Evolutionary conservation across 2,888 invertebrate genomes (phyloP).

Genomic region (Clivina fossor): DNA sequence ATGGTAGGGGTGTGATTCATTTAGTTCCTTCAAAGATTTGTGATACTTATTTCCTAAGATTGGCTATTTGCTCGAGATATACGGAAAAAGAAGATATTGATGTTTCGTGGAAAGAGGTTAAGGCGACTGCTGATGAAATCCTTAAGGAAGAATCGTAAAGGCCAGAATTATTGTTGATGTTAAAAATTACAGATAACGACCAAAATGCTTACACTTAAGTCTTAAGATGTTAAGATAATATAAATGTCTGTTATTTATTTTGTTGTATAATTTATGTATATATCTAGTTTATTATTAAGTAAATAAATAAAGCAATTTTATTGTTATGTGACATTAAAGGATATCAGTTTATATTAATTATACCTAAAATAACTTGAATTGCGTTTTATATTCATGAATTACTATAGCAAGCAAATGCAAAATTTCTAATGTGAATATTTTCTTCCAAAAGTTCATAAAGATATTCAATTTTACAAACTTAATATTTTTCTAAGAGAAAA

Average conservation of each 20-base stretch:
- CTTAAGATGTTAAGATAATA: slow-evolving; percentile 17
- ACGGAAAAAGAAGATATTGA: slow-evolving; percentile 80
- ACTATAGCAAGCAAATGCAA: too few species aligned
- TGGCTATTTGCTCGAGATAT: slow-evolving; percentile 87
- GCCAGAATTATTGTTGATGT: too few species aligned
- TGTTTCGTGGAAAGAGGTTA: slow-evolving; percentile 84
- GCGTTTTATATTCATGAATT: too few species aligned
- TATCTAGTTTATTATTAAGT: slow-evolving; percentile 14
- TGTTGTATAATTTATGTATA: slow-evolving; percentile 31
- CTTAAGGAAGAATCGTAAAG: slow-evolving; percentile 51
- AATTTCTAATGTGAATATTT: too few species aligned
- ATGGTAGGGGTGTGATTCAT: slow-evolving; percentile 88
- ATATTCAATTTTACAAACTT: too few species aligned
- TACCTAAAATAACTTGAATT: too few species aligned
- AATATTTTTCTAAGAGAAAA: too few species aligned
- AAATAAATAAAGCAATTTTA: slow-evolving; percentile 11
- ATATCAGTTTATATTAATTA: too few species aligned
- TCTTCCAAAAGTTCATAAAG: too few species aligned
- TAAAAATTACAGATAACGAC: slow-evolving; percentile 25
- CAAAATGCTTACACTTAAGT: slow-evolving; percentile 24
- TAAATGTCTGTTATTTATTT: slow-evolving; percentile 27
- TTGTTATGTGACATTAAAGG: too few species aligned
- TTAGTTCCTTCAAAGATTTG: slow-evolving; percentile 88
- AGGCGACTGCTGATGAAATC: slow-evolving; percentile 70
- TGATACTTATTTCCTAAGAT: slow-evolving; percentile 80